Conservation (phyloP, 2,888 invertebrate genomes). For the Ethmia dodecea region DNA sequence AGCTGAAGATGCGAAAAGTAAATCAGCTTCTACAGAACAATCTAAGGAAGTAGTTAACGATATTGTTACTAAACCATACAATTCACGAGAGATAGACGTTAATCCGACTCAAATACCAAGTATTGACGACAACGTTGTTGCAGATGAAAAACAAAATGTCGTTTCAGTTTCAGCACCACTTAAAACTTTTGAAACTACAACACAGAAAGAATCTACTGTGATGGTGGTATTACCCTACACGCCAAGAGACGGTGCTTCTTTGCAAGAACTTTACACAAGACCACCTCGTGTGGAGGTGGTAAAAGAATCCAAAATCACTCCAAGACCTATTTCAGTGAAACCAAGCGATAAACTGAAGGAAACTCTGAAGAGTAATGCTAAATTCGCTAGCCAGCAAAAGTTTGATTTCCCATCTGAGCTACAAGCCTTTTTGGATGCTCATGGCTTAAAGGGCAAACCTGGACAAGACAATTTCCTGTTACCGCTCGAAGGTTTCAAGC, state of each 20-base stretch:
- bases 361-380: conserved; percentile 34
- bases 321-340: conserved; percentile 35
- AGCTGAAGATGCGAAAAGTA: conserved; percentile 62
- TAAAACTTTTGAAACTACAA: conserved; percentile 39
- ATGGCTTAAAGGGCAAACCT: conserved; percentile 54
- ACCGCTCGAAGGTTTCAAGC: conserved; percentile 67
- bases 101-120: conserved; percentile 25
- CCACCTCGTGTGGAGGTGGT: conserved; percentile 80
- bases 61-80: conserved; percentile 30
- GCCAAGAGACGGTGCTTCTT: conserved; percentile 70
- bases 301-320: conserved; percentile 42
- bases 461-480: conserved; percentile 59
- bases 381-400: conserved; percentile 35
- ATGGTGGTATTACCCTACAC: conserved; percentile 83
- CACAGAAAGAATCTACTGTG: conserved; percentile 59
- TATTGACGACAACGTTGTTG: conserved; percentile 24
- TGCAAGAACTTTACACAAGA: conserved; percentile 82
- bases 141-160: conserved; percentile 20
- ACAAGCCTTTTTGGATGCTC: conserved; percentile 58
- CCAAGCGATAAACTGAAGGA: conserved; percentile 32
- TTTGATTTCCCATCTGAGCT: conserved; percentile 52
- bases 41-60: conserved; percentile 21
- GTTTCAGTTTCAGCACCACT: conserved; percentile 24
- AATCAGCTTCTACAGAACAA: conserved; percentile 34
- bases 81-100: conserved; percentile 44